Evolutionary conservation across 2,888 invertebrate genomes (phyloP).

Genomic region (Clostera curtula): DNA sequence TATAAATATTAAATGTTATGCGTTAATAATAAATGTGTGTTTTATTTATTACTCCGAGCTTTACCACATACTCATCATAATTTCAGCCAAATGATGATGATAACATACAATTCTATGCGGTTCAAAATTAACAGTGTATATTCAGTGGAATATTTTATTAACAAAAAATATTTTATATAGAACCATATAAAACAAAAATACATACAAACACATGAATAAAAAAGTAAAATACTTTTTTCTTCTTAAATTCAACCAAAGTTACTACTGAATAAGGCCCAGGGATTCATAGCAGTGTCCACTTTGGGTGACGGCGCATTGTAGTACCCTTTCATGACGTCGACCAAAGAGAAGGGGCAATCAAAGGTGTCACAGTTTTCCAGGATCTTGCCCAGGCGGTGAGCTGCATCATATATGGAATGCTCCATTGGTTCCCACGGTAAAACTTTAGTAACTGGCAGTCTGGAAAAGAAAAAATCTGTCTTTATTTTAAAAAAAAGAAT

Average conservation of each 20-base stretch:
- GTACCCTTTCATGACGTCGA: conserved; percentile 79
- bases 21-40: conserved; percentile 77
- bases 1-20: conserved; percentile 80
- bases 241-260: conserved; percentile 27
- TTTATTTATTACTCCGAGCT: conserved; percentile 44
- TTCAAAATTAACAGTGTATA: too few relatives aligned
- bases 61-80: too few relatives aligned
- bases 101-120: too few relatives aligned
- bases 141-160: too few relatives aligned
- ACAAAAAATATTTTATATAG: too few relatives aligned
- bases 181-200: too few relatives aligned
- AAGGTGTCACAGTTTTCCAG: conserved; percentile 64
- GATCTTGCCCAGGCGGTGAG: conserved; percentile 54
- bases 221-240: neutral
- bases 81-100: too few relatives aligned
- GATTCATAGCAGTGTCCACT: conserved; percentile 35
- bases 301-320: conserved; percentile 45
- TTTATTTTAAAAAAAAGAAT: too few relatives aligned
- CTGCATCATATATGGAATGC: conserved; percentile 77
- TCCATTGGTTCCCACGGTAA: conserved; percentile 75
- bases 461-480: conserved; percentile 45
- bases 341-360: conserved; percentile 79
- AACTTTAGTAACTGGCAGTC: conserved; percentile 76
- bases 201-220: too few relatives aligned
- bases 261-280: conserved; percentile 57